Evolutionary conservation across 2,888 invertebrate genomes (phyloP).

Genomic region (Liposcelis brunnea): DNA sequence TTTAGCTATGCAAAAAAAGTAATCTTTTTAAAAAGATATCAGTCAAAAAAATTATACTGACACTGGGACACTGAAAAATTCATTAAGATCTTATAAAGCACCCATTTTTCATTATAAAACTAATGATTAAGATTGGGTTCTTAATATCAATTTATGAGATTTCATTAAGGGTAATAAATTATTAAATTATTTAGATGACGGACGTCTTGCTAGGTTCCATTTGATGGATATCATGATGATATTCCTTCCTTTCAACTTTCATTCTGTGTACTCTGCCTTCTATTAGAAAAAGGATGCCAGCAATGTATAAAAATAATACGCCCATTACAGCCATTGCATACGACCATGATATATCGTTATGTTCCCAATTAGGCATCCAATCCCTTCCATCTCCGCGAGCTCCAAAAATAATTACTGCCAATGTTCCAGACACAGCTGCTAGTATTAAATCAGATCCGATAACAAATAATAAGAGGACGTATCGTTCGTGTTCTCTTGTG

Average conservation of each 20-base stretch:
- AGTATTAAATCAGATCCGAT: conserved; percentile 54
- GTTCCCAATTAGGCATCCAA: conserved; percentile 94
- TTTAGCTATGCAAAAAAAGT: no score
- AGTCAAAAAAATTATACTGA: no score
- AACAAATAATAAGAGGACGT: conserved; percentile 52
- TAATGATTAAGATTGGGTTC: no score
- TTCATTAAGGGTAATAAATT: no score
- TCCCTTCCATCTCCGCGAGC: conserved; percentile 77
- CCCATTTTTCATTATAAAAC: no score
- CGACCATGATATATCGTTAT: conserved; percentile 89
- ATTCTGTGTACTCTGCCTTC: conserved; percentile 67
- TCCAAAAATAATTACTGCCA: conserved; percentile 77
- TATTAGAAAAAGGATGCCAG: conserved; percentile 63
- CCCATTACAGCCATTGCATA: conserved; percentile 74
- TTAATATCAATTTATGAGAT: no score
- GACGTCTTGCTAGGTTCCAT: conserved; percentile 7
- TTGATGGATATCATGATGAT: neutral
- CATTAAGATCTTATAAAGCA: no score
- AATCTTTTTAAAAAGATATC: no score
- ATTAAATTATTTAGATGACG: neutral
- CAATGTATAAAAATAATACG: conserved; percentile 52
- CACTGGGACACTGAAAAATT: no score
- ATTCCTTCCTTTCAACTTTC: conserved; percentile 39
- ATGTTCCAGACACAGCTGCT: conserved; percentile 63
- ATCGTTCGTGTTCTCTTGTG: conserved; percentile 58